These are phyloP conservation scores for Pao palembangensis DNA, from an alignment of 2,113 vertebrate genomes.

Conservation along the genomic window DNA sequence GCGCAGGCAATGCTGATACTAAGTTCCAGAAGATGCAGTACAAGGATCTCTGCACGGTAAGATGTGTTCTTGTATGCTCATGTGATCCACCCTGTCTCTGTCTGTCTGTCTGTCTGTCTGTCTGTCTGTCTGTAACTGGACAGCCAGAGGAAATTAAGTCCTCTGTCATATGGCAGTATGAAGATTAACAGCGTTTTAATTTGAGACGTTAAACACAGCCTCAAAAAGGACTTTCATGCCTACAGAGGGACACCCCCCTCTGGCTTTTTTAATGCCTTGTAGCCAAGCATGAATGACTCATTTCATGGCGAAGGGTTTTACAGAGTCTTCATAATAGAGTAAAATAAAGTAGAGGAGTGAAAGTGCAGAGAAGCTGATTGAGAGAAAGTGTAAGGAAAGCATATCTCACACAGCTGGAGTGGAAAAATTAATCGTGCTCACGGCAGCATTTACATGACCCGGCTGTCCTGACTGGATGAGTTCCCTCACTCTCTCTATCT, in stretches of 20 bases:
- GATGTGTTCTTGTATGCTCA: slow-evolving; percentile 12
- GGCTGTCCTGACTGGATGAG: slow-evolving; percentile 1
- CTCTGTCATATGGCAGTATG: background rate
- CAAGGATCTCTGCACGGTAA: slow-evolving; percentile 94
- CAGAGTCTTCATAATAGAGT: slow-evolving; percentile 22
- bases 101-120: background rate
- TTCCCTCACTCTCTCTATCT: background rate
- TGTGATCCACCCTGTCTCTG: background rate
- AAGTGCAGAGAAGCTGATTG: slow-evolving; percentile 19
- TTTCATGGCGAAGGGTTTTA: slow-evolving; percentile 26
- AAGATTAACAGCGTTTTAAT: background rate
- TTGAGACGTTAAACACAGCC: slow-evolving; percentile 7
- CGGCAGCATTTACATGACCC: slow-evolving; percentile 1
- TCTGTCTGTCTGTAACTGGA: background rate
- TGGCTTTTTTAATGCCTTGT: background rate
- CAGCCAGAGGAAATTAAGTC: background rate
- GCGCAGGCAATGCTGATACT: slow-evolving; percentile 93
- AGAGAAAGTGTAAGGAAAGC: slow-evolving; percentile 5
- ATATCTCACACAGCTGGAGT: slow-evolving; percentile 16
- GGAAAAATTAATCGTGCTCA: slow-evolving; percentile 55
- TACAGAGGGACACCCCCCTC: slow-evolving; percentile 1
- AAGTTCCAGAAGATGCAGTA: slow-evolving; percentile 99
- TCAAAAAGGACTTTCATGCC: background rate
- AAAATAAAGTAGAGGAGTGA: slow-evolving; percentile 15
- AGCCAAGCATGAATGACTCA: slow-evolving; percentile 25